Percentiles rank a stretch among this genome's conserved stretches.
Conservation (phyloP, 1,140 invertebrate genomes). For the Neodiprion pinetum region DNA sequence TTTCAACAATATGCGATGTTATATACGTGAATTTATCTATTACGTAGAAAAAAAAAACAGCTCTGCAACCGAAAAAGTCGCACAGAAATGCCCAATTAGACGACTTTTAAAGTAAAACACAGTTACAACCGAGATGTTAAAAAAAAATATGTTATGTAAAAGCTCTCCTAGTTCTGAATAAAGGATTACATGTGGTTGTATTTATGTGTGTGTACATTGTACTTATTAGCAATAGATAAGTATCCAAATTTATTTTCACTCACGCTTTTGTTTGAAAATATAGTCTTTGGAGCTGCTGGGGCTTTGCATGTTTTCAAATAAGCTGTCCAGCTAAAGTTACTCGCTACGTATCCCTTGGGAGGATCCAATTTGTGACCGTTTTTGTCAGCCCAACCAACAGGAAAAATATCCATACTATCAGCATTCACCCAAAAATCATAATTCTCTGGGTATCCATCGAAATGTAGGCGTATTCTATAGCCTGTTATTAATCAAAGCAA, state of each 20-base stretch:
- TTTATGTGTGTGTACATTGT: too few species aligned
- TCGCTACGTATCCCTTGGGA: constrained; percentile 73
- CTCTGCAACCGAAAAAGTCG: constrained; percentile 7
- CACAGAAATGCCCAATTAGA: neutral
- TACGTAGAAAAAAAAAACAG: constrained; percentile 16
- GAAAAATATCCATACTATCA: constrained; percentile 90
- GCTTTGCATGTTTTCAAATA: constrained; percentile 83
- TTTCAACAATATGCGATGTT: neutral
- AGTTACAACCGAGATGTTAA: neutral
- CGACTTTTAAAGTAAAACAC: too few species aligned
- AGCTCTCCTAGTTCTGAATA: too few species aligned
- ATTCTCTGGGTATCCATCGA: constrained; percentile 89
- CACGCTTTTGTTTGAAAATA: constrained; percentile 76
- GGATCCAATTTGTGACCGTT: constrained; percentile 77
- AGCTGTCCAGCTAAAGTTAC: constrained; percentile 81
- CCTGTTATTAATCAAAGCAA: constrained; percentile 57
- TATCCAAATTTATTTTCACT: constrained; percentile 31
- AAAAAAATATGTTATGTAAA: neutral
- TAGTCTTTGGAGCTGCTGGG: constrained; percentile 77
- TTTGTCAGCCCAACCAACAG: constrained; percentile 90
- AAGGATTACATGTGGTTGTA: too few species aligned
- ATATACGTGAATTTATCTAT: constrained; percentile 26
- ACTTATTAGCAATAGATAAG: too few species aligned
- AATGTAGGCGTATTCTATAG: constrained; percentile 85
- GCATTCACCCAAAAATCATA: constrained; percentile 96